These are phyloP conservation scores for Gavialis gangeticus DNA, from an alignment of 2,113 vertebrate species.

Conservation along the genomic window DNA sequence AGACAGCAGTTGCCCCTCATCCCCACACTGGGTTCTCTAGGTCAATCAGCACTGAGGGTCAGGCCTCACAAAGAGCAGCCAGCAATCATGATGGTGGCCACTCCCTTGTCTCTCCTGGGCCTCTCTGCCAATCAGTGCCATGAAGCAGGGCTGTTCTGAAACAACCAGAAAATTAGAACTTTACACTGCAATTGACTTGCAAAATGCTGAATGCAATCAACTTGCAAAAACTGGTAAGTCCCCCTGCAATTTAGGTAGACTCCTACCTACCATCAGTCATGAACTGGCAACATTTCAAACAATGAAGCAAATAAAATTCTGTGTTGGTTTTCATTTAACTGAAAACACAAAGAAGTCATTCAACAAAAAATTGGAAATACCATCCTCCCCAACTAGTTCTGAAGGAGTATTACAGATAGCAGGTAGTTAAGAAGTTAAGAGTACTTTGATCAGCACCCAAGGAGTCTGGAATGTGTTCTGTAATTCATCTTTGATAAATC, in stretches of 20 bases:
- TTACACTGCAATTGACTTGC: too few species aligned
- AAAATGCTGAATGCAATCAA: too few species aligned
- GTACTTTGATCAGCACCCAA: background rate
- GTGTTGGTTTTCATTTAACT: background rate
- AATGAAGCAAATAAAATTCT: background rate
- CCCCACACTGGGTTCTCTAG: too few species aligned
- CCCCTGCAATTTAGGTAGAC: background rate
- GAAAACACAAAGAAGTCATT: background rate
- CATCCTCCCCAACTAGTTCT: background rate
- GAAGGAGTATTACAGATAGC: background rate
- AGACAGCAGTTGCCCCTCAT: too few species aligned
- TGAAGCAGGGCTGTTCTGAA: background rate
- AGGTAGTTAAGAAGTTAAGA: background rate
- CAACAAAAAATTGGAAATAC: background rate
- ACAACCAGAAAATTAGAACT: background rate
- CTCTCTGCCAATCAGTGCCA: too few species aligned
- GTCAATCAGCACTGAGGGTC: too few species aligned
- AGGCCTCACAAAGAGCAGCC: too few species aligned
- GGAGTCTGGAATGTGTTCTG: background rate
- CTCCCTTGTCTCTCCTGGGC: too few species aligned
- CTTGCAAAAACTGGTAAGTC: too few species aligned
- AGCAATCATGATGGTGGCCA: too few species aligned
- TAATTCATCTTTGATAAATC: background rate
- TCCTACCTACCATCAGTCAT: background rate
- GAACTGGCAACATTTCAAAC: accelerated